Evolutionary conservation across 1,140 invertebrate genomes (phyloP).

Genomic region (Condylostylus longicornis): DNA sequence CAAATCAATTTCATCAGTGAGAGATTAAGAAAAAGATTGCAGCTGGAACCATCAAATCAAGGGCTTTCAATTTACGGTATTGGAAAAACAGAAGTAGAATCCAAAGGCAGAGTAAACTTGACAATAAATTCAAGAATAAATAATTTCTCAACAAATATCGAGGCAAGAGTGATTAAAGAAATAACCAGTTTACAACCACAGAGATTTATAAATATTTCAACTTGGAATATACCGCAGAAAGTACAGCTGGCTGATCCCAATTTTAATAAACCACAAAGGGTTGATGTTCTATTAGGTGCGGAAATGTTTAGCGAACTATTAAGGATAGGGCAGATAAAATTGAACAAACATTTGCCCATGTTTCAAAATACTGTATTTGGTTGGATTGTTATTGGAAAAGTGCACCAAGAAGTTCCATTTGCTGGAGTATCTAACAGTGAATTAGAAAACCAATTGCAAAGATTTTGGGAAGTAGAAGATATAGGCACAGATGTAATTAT

Average conservation of each 20-base stretch:
- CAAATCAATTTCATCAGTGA: slow-evolving; percentile 6
- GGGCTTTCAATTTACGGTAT: slow-evolving; percentile 4
- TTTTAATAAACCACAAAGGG: slow-evolving; percentile 13
- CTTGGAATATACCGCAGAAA: slow-evolving; percentile 4
- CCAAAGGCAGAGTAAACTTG: slow-evolving; percentile 1
- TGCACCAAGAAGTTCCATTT: background rate
- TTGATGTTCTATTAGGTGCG: slow-evolving; percentile 17
- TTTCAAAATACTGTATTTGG: slow-evolving; percentile 10
- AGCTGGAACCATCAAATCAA: background rate
- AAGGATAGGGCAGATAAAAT: slow-evolving; percentile 8
- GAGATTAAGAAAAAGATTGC: slow-evolving; percentile 7
- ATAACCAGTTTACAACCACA: background rate
- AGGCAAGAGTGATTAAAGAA: slow-evolving; percentile 1
- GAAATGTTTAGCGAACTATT: slow-evolving; percentile 12
- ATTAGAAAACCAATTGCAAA: slow-evolving; percentile 8
- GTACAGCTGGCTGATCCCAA: slow-evolving; percentile 16
- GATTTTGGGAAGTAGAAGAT: slow-evolving; percentile 18
- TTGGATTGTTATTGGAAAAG: slow-evolving; percentile 9
- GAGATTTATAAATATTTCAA: background rate
- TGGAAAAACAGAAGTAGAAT: background rate
- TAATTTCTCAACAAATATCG: background rate
- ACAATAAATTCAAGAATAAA: background rate
- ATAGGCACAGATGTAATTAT: slow-evolving; percentile 2
- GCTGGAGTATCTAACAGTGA: background rate
- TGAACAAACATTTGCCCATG: background rate